A percentile compares a stretch with the other conserved stretches of the same genome.
Evolutionary conservation across 2,888 invertebrate genomes (phyloP).

Genomic region (Fragum whitleyi): DNA sequence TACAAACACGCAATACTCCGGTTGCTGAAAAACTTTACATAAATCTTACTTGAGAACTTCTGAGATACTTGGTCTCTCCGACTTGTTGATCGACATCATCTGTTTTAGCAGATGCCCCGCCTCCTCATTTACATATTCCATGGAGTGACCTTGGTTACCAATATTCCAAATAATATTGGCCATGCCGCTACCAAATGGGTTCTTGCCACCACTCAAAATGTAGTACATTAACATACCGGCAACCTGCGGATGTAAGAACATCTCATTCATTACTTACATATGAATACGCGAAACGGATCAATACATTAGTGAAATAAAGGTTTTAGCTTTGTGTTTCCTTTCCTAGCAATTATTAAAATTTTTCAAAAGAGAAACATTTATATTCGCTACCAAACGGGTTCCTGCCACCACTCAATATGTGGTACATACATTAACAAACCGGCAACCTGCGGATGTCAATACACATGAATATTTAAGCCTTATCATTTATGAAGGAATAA

Average conservation of each 20-base stretch:
- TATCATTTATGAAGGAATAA: no score
- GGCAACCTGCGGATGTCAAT: constrained; percentile 64
- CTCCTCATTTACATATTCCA: constrained; percentile 72
- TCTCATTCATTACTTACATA: no score
- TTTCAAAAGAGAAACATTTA: no score
- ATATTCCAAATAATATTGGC: constrained; percentile 73
- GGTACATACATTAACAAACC: constrained; percentile 80
- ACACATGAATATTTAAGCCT: no score
- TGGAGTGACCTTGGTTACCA: constrained; percentile 31
- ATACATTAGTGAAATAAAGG: no score
- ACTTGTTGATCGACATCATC: constrained; percentile 73
- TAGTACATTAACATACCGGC: constrained; percentile 80
- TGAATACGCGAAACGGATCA: no score
- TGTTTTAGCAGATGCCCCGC: constrained; percentile 74
- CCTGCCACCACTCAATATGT: constrained; percentile 79
- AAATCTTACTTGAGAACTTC: constrained; percentile 60
- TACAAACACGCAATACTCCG: no score
- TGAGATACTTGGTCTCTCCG: constrained; percentile 65
- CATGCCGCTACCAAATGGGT: constrained; percentile 77
- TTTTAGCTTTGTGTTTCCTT: no score
- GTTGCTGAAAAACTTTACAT: no score
- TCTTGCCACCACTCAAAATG: constrained; percentile 79
- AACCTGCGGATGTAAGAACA: constrained; percentile 63
- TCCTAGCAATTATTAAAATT: no score
- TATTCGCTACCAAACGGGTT: constrained; percentile 80